Conservation (phyloP, 2,113 vertebrate species). For the Pterophyllum scalare region DNA sequence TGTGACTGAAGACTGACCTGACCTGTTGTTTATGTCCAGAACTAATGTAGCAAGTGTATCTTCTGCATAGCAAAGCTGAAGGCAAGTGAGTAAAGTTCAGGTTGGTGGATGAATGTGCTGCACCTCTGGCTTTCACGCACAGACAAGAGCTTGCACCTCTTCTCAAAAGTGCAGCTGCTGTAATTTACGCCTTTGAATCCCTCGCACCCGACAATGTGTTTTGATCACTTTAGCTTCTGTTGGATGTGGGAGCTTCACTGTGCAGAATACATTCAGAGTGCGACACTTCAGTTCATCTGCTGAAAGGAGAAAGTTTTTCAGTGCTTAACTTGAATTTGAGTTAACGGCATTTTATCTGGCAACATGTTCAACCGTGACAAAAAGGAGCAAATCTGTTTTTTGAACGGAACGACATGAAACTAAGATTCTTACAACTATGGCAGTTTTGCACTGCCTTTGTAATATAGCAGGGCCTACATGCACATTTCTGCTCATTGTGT, state of each 20-base stretch:
- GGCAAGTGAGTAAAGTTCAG: not conserved
- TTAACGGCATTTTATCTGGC: not conserved
- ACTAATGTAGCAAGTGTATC: not conserved
- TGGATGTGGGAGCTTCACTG: not conserved
- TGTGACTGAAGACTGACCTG: not conserved
- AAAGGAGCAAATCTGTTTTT: not conserved
- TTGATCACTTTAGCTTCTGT: accelerated
- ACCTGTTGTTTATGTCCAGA: not conserved
- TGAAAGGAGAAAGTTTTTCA: not conserved
- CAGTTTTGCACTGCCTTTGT: not conserved
- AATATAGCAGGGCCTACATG: not conserved
- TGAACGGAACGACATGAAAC: not conserved
- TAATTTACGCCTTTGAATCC: slow-evolving; percentile 3
- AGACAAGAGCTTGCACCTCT: not conserved
- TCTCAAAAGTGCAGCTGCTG: not conserved
- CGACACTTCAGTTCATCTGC: not conserved
- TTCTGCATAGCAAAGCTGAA: not conserved
- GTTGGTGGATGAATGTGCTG: not conserved
- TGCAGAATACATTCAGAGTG: not conserved
- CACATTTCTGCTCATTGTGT: not conserved
- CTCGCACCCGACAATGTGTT: not conserved
- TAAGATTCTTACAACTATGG: not conserved
- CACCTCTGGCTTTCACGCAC: not conserved
- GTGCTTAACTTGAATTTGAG: not conserved
- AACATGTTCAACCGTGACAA: not conserved